Base-by-base conservation (phyloP, 2,113 vertebrate genomes). In the Tetraodon nigroviridis region DNA sequence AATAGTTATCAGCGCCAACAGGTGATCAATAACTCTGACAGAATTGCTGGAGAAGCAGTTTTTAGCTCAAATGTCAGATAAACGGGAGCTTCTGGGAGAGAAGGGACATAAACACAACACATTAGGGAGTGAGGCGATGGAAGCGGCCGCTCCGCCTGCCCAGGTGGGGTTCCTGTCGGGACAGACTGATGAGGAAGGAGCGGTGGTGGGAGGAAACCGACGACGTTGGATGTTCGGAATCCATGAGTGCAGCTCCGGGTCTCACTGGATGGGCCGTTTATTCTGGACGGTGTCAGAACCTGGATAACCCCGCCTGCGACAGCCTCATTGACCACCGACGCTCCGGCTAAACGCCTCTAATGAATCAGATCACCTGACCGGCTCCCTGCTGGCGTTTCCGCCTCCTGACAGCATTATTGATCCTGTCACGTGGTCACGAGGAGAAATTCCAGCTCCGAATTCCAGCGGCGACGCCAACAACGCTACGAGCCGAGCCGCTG, bases 1-100 rank as follows among this genome's bases (percentile, higher is more conserved):
- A 67, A 69, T 56, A 37, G 63, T 75, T 55, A 83, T 79, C 50
- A 69, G 69, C 71, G 62, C 65, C 54, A 60, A 68, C 27, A 55
- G 21, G 24, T n/a, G 18, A 72, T 83, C 73, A 64, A 74, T 83
- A 60, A 61, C 47, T 57, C 17, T 58, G 57, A 41, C 61, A 61
- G 37, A 40, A 59, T 56, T 42, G 46, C 40, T 47, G 6, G 12
- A 51, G 27, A 7, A 53, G 48, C 27, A 19, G 37, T 37, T 41
- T 59, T 62, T 50, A 8, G 32, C 42, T 10, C 0, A 51, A 53
- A 19, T 15, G 41, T 49, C 32, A 37, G 8, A 4, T 11, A 37
- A 37, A 37, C 32, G 12, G 32, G 32, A 37, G 32, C 32, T 11
- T 15, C 49, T 3, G 40, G 27, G 2, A 55, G 29, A 22, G 15